Evolutionary conservation across 2,888 invertebrate species (phyloP), one percentile per base, ranked within the genome.

Genomic region (Acrobasis suavella): DNA sequence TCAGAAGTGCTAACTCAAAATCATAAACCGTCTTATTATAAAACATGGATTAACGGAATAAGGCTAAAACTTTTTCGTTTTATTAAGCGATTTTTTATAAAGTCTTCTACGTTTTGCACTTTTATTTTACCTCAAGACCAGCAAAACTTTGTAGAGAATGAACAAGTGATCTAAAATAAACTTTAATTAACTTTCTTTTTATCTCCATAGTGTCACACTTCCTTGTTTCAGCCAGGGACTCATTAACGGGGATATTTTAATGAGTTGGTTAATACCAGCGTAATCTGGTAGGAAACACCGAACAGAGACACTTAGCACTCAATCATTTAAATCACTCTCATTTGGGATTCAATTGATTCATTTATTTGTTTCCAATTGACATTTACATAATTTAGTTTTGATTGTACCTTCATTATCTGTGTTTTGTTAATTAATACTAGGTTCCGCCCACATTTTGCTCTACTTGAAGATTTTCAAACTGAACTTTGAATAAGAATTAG

Each of bases 191-290:
- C 22, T 22, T 22, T 22, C 22, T 22, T 22, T 22, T n/a, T 12
- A 17, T 12, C 55, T 56, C 55, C 39, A 56, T 39, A 56, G 2
- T 22, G 17, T 46, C 42, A 15, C 42, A 51, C 42, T 39, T 58
- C 14, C 51, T 46, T 56, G 56, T 42, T 42, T 6, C 3, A 39
- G 51, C 16, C 17, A 2, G 16, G 39, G 38, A 52, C 60, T 64
- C 64, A 66, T 67, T 67, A 67, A 58, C 58, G 55, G 58, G 51
- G 60, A 65, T 64, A 62, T 58, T 68, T 64, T 69, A 65, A 67
- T 67, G 67, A 65, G 64, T 56, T 52, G 58, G 63, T 52, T 59
- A 22, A 52, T 59, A 55, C 55, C 58, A 50, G 49, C 52, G 51
- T 32, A 51, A 50, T 51, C 60, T 60, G 42, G 58, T 59, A 59